Evolutionary conservation across 2,888 invertebrate genomes (phyloP).

Genomic region (Esperia sulphurella): DNA sequence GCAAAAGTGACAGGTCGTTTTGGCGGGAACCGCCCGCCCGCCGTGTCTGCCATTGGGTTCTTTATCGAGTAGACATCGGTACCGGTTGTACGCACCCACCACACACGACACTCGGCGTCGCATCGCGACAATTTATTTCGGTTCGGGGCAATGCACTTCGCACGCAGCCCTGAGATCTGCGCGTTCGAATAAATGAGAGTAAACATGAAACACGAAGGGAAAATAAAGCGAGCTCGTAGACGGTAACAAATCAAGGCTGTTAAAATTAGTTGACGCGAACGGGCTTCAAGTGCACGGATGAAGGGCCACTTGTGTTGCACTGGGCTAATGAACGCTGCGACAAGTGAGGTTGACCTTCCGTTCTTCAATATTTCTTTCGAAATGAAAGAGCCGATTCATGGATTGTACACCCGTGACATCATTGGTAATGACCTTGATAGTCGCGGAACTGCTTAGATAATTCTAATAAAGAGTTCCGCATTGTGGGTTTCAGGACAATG

Average conservation of each 20-base stretch:
- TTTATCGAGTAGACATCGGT: conserved; percentile 43
- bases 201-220: conserved; percentile 48
- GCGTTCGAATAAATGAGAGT: conserved; percentile 57
- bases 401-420: too few species aligned
- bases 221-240: conserved; percentile 38
- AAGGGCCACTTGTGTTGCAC: conserved; percentile 32
- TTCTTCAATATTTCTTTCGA: too few species aligned
- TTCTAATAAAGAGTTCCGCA: too few species aligned
- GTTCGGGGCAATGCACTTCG: conserved; percentile 76
- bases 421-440: too few species aligned
- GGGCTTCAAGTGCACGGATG: conserved; percentile 21
- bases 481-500: too few species aligned
- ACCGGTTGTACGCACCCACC: conserved; percentile 67
- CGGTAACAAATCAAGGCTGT: conserved; percentile 56
- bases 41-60: conserved; percentile 41
- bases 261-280: conserved; percentile 46
- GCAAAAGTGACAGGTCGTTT: conserved; percentile 51
- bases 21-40: conserved; percentile 42
- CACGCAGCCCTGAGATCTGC: conserved; percentile 63
- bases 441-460: too few species aligned
- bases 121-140: conserved; percentile 77
- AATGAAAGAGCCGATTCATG: too few species aligned
- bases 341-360: conserved; percentile 11
- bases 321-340: conserved; percentile 25
- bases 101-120: conserved; percentile 43